Conservation (phyloP, 2,797 vertebrate species). For the Staurois parvus region DNA sequence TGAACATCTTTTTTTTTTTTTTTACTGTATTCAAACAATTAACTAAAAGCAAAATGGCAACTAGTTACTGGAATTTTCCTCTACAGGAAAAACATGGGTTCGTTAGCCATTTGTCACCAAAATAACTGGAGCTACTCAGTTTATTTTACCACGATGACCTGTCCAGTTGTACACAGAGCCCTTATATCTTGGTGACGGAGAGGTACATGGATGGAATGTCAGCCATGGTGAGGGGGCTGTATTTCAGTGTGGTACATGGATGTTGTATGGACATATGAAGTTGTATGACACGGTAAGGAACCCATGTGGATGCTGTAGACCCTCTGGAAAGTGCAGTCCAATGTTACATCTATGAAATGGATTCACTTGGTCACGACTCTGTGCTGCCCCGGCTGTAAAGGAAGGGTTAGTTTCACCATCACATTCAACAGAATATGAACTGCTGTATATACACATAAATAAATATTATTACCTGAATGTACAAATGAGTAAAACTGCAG, state of each 20-base stretch:
- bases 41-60: constrained; percentile 15
- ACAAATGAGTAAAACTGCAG: constrained; percentile 46
- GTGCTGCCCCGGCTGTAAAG: constrained; percentile 57
- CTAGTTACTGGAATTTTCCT: constrained; percentile 3
- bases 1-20: not conserved
- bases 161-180: constrained; percentile 21
- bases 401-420: constrained; percentile 51
- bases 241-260: constrained; percentile 1
- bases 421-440: constrained; percentile 44
- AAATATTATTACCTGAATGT: constrained; percentile 4
- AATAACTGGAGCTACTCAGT: constrained; percentile 18
- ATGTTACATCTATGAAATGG: not conserved
- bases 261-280: constrained; percentile 23
- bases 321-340: constrained; percentile 22
- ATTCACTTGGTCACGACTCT: constrained; percentile 41
- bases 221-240: constrained; percentile 13
- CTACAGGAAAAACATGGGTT: constrained; percentile 53
- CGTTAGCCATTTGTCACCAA: constrained; percentile 41
- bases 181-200: constrained; percentile 36
- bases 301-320: constrained; percentile 22
- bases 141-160: constrained; percentile 14
- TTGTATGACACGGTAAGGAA: constrained; percentile 29
- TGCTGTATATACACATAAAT: constrained; percentile 14
- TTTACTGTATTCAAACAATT: not conserved
- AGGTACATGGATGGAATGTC: constrained; percentile 11